Conservation (phyloP, 2,797 vertebrate genomes). For the Pseudochromis fuscus region DNA sequence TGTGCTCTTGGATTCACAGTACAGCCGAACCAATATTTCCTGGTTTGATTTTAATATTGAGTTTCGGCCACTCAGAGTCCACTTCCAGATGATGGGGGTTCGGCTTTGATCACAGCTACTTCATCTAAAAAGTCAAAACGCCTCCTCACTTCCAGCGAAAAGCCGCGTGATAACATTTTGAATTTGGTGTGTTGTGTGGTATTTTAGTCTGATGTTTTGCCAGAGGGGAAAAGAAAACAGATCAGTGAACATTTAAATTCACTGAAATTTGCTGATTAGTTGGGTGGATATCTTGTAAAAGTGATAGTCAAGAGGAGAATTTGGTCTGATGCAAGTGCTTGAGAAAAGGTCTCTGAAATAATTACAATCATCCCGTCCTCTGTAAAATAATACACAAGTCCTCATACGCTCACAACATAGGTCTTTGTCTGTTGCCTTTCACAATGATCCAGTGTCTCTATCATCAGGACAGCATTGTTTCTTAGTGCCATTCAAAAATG, state of each 20-base stretch:
- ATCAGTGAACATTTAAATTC: neutral
- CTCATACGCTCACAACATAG: neutral
- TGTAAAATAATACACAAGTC: neutral
- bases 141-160: neutral
- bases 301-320: neutral
- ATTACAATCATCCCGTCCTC: neutral
- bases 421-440: neutral
- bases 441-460: neutral
- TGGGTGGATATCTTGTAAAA: neutral
- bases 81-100: neutral
- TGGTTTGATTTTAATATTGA: conserved; percentile 22
- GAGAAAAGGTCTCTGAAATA: neutral
- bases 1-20: conserved; percentile 42
- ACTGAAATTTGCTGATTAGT: neutral
- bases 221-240: neutral
- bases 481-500: neutral
- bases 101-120: conserved; percentile 9
- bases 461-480: neutral
- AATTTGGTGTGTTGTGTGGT: conserved; percentile 6
- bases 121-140: conserved; percentile 13
- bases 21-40: conserved; percentile 33
- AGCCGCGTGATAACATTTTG: conserved; percentile 4
- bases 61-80: neutral
- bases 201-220: neutral
- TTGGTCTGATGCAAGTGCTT: neutral